phyloP scores from a whole-genome alignment of 2,113 vertebrate species.

The Heloderma charlesbogerti region DNA sequence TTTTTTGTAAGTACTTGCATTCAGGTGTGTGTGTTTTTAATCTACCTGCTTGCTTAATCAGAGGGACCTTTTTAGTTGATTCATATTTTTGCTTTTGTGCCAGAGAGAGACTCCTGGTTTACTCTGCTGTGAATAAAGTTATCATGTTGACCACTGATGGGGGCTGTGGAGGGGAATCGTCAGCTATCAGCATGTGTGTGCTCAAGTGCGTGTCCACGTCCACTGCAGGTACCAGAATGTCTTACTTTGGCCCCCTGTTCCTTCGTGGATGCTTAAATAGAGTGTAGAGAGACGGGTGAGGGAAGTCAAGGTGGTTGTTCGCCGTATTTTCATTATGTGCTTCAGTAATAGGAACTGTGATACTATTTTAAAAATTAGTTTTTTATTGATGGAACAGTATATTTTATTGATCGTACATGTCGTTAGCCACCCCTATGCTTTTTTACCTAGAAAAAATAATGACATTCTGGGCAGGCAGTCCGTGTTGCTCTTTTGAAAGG shows the following conservation, averaged over 20 bases:
- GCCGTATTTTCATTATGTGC: background rate
- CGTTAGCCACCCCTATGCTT: too few species aligned
- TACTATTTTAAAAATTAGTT: background rate
- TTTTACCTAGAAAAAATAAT: background rate
- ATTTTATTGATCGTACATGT: background rate
- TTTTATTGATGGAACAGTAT: background rate
- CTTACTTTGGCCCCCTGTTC: background rate
- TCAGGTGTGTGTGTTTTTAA: background rate
- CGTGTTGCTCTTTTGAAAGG: conserved; percentile 37
- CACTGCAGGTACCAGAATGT: background rate
- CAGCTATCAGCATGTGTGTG: background rate
- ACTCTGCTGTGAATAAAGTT: background rate
- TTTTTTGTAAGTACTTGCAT: background rate
- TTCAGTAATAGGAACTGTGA: background rate
- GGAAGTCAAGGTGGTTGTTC: background rate
- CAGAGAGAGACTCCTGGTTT: background rate
- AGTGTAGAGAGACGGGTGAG: background rate
- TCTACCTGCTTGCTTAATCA: background rate
- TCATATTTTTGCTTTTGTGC: background rate
- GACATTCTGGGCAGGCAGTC: background rate
- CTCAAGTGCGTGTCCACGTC: background rate
- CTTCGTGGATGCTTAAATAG: background rate
- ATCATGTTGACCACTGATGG: background rate
- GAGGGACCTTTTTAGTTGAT: background rate
- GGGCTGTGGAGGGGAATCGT: too few species aligned